phyloP scores from a whole-genome alignment of 1,140 invertebrate species.

The Nasonia longicornis region DNA sequence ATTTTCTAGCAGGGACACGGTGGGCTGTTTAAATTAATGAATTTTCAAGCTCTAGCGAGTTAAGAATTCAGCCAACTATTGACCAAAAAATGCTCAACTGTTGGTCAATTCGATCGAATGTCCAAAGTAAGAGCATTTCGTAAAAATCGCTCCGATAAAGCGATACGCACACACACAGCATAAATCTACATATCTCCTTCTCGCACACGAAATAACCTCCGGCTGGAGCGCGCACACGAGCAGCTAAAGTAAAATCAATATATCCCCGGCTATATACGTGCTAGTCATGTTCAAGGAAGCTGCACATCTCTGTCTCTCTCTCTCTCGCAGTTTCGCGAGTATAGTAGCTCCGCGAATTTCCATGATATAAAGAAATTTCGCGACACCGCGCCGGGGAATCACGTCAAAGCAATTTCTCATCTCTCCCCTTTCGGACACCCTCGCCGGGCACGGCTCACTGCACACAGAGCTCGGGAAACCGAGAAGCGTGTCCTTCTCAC shows the following conservation, averaged over 20 bases:
- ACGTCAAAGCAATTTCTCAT: constrained; percentile 35
- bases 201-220: background rate
- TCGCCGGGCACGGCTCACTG: background rate
- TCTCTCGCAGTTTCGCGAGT: background rate
- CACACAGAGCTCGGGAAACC: background rate
- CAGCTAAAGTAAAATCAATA: constrained; percentile 40
- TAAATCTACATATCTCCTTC: constrained; percentile 8
- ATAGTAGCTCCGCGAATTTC: constrained; percentile 1
- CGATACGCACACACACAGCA: background rate
- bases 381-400: background rate
- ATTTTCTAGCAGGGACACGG: too few species aligned
- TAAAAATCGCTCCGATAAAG: background rate
- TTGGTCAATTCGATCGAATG: too few species aligned
- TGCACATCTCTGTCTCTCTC: background rate
- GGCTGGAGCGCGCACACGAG: background rate
- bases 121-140: background rate
- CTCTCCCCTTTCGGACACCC: background rate
- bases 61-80: too few species aligned
- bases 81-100: too few species aligned
- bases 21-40: too few species aligned
- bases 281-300: constrained; percentile 5
- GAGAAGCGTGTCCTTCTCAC: background rate
- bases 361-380: constrained; percentile 35
- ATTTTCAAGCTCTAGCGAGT: too few species aligned
- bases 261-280: constrained; percentile 25